A percentile compares a stretch with the other conserved stretches of the same genome.
phyloP scores from a whole-genome alignment of 2,113 vertebrate species.

The Corythornis cristatus region DNA sequence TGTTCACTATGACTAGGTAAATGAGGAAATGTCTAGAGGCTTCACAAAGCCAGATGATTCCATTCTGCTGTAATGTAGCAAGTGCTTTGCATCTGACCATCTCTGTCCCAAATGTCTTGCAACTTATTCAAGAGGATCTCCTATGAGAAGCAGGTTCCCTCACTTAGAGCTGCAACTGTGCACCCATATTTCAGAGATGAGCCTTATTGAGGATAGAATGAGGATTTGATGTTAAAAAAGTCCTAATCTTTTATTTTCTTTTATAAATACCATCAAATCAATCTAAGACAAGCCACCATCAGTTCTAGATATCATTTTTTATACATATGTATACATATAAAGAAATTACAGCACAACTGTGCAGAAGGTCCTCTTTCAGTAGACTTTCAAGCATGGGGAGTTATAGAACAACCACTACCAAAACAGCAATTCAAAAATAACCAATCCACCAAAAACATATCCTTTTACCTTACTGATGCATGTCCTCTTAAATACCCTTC shows the following conservation, averaged over 20 bases:
- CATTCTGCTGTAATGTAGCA: neutral
- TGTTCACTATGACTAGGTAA: neutral
- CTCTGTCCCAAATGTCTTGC: neutral
- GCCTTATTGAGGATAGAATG: neutral
- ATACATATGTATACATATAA: neutral
- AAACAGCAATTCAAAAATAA: neutral
- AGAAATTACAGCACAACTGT: neutral
- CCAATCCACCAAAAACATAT: neutral
- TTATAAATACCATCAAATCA: neutral
- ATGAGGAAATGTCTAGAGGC: neutral
- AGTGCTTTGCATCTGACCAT: neutral
- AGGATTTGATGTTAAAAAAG: neutral
- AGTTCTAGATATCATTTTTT: neutral
- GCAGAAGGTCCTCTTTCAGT: neutral
- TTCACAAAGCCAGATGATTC: neutral
- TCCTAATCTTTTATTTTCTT: neutral
- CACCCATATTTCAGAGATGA: neutral
- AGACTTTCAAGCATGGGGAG: neutral
- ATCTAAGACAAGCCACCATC: neutral
- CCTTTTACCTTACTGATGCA: neutral
- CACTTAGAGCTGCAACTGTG: neutral
- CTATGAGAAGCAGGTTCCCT: neutral
- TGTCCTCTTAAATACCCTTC: neutral
- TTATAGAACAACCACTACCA: neutral
- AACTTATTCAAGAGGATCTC: neutral